A percentile compares a stretch with the other conserved stretches of the same genome.
phyloP scores from a whole-genome alignment of 2,888 invertebrate genomes.

The Syritta pipiens region DNA sequence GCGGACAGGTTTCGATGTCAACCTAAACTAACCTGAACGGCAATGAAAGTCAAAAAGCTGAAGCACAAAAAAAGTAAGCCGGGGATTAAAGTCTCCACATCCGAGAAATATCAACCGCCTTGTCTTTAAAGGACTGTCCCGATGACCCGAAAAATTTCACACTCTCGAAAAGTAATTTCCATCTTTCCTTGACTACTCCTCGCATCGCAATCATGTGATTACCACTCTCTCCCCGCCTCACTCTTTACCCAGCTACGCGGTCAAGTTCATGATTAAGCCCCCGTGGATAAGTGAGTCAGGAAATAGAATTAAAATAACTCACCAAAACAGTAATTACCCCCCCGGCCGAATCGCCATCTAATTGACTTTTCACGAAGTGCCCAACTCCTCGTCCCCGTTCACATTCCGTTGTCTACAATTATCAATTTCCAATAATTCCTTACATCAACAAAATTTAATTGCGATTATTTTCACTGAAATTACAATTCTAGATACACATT shows the following conservation, averaged over 20 bases:
- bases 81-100: no score
- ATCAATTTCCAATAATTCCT: constrained; percentile 63
- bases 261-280: constrained; percentile 54
- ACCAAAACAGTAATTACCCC: constrained; percentile 60
- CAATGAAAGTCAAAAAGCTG: no score
- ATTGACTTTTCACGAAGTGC: constrained; percentile 61
- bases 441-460: constrained; percentile 62
- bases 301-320: constrained; percentile 52
- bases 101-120: no score
- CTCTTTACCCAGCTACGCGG: constrained; percentile 43
- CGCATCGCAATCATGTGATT: constrained; percentile 37
- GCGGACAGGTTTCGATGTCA: no score
- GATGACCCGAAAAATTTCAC: no score
- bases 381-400: neutral
- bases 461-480: constrained; percentile 63
- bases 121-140: no score
- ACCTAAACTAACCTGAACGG: no score
- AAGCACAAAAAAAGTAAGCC: no score
- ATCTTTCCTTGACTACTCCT: no score
- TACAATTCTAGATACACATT: constrained; percentile 37
- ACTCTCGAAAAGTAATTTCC: no score
- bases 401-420: constrained; percentile 37
- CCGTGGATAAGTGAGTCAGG: constrained; percentile 39
- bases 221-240: constrained; percentile 17
- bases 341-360: constrained; percentile 29